Evolutionary conservation across 2,888 invertebrate species (phyloP).

Genomic region (Charanyca ferruginea): DNA sequence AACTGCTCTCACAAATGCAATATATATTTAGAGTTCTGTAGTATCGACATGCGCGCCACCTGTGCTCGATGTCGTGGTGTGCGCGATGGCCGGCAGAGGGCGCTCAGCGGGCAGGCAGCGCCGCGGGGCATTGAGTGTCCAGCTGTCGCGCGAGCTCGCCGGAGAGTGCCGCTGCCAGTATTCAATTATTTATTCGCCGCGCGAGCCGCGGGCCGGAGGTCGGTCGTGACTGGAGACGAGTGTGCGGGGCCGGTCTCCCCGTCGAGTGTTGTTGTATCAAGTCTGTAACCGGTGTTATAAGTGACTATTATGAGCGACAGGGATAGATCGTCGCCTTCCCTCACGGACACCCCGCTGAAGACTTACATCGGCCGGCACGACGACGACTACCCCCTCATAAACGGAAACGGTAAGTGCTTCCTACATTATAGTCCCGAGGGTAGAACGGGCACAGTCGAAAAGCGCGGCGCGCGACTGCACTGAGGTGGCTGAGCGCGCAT

Average conservation of each 20-base stretch:
- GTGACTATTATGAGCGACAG: conserved; percentile 96
- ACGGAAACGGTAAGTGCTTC: conserved; percentile 93
- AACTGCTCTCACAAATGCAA: not conserved
- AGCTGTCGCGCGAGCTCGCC: conserved; percentile 57
- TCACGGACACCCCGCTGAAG: conserved; percentile 97
- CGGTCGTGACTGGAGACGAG: conserved; percentile 82
- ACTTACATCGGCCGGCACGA: conserved; percentile 96
- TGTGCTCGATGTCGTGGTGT: conserved; percentile 1
- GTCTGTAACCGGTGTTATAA: conserved; percentile 80
- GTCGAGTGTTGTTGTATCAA: conserved; percentile 81
- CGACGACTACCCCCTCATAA: conserved; percentile 95
- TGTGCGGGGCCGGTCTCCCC: conserved; percentile 87
- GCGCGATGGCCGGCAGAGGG: conserved; percentile 46
- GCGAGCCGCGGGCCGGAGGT: conserved; percentile 91
- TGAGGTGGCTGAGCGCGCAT: conserved; percentile 58
- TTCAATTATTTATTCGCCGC: conserved; percentile 87
- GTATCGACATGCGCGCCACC: conserved; percentile 48
- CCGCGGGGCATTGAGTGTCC: conserved; percentile 70
- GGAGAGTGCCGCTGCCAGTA: conserved; percentile 67
- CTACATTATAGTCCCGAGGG: conserved; percentile 33
- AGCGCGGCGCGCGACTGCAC: conserved; percentile 21
- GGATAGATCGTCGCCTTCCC: conserved; percentile 97
- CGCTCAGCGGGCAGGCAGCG: conserved; percentile 46
- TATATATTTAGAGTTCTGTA: not conserved
- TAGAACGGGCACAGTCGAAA: not conserved